Evolutionary conservation across 2,888 invertebrate species (phyloP), one percentile per base, ranked within the genome.

Genomic region (Chironomus tentans): DNA sequence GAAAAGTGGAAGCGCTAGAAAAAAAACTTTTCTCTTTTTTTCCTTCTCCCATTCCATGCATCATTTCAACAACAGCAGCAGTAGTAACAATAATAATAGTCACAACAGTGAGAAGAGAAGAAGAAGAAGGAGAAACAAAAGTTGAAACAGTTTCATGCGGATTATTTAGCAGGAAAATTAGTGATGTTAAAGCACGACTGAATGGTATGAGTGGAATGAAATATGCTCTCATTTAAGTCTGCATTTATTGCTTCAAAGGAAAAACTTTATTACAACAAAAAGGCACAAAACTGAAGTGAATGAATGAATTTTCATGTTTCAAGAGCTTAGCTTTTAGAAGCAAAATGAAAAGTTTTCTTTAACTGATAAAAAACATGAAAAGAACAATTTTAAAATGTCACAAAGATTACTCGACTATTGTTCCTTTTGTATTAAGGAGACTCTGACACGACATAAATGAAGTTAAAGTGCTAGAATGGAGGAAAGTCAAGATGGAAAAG

Each of bases 111-210:
- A 56, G 56, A 56, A 15, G 56, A 56, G 6, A 50, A 50, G 5
- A 50, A 50, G 50, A 50, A 50, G 50, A 50, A 50, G 15, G 15
- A 56, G 15, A 56, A 56, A 56, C 18, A 56, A 56, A 56, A 56
- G 18, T 7, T 15, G 56, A 56, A 56, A 56, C 15, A 56, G 18
- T 56, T 56, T 56, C 56, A 56, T 56, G 56, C 72, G 72, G 62
- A 62, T 61, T 50, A 72, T 72, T 72, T 38, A 72, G 18, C 72
- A 72, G 22, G 61, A 46, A 72, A 72, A 72, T 72, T 72, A 62
- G 72, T 72, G 18, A 6, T 28, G 22, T 65, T 65, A 13, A 21
- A 65, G 65, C 38, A 38, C 38, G 38, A 38, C 38, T 38, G 38
- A 38, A 38, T 38, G 38, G 38, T 10, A 38, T 38, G 38, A 38